Evolutionary conservation across 2,888 invertebrate genomes (phyloP), one percentile per base, ranked within the genome.

Genomic region (Abscondita cerata): DNA sequence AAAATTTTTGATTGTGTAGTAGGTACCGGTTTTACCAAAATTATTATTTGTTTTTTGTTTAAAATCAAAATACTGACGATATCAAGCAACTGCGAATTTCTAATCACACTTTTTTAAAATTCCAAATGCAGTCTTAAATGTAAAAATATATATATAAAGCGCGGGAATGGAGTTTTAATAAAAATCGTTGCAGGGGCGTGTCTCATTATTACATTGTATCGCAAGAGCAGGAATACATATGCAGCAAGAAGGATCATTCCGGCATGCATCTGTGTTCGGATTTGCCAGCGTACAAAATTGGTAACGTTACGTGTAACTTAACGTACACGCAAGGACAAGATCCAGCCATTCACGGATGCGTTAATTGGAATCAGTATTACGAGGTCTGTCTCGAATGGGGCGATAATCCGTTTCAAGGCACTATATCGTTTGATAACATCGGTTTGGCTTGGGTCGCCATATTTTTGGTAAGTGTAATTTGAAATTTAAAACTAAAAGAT

Each of bases 361-460:
- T 99, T 72, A 94, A 99, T 83, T 99, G 98, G 98, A 97, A 99
- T 83, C 91, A 93, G 82, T 99, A 99, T 83, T 99, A 98, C 81
- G 95, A 94, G 52, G 90, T 92, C 75, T 99, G 99, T 82, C 89
- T 90, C 65, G 91, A 96, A 67, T 90, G 93, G 70, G 96, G 94
- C 55, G 88, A 91, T 74, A 99, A 99, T 84, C 99, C 99, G 11
- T 99, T 98, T 81, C 95, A 96, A 83, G 98, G 98, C 64, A 97
- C 99, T 59, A 98, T 99, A 76, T 97, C 97, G 38, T 99, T 99
- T 81, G 99, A 99, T 83, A 99, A 99, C 83, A 99, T 99, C 75
- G 99, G 99, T 68, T 89, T 99, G 74, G 99, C 99, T 18, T 99
- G 99, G 98, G 98, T 99, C 68, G 98, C 99, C 70, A 99, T 99